Conservation (phyloP, 2,797 vertebrate genomes). For the Coregonus sp. region DNA sequence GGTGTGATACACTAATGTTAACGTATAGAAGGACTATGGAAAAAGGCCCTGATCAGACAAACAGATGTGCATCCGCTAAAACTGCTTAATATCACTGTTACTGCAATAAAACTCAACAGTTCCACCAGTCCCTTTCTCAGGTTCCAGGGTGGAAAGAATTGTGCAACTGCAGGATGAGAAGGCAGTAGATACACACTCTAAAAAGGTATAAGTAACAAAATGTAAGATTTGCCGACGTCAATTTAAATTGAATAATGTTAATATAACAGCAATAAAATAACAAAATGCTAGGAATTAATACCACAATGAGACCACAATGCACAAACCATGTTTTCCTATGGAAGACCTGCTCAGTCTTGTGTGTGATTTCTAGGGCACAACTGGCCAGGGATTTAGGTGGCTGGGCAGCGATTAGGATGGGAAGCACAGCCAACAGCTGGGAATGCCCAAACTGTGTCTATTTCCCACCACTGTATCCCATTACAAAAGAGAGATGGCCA, state of each 20-base stretch:
- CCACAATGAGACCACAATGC: background rate
- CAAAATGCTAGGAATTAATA: background rate
- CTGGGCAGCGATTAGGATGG: slow-evolving; percentile 42
- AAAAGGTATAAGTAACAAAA: too few species aligned
- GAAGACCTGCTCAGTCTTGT: slow-evolving; percentile 18
- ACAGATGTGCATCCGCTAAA: slow-evolving; percentile 71
- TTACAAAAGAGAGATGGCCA: slow-evolving; percentile 58
- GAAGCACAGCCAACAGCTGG: slow-evolving; percentile 65
- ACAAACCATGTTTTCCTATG: background rate
- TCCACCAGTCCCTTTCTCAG: slow-evolving; percentile 39
- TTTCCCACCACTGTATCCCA: slow-evolving; percentile 58
- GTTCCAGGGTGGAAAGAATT: slow-evolving; percentile 63
- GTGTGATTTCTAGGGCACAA: slow-evolving; percentile 45
- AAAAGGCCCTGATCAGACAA: slow-evolving; percentile 68
- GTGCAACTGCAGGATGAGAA: slow-evolving; percentile 66
- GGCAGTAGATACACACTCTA: slow-evolving; percentile 21
- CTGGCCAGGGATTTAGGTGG: slow-evolving; percentile 39
- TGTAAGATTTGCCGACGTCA: too few species aligned
- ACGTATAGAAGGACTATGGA: slow-evolving; percentile 57
- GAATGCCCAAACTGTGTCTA: slow-evolving; percentile 49
- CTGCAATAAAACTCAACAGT: slow-evolving; percentile 71
- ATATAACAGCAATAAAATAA: background rate
- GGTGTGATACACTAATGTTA: slow-evolving; percentile 57
- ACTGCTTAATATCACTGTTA: slow-evolving; percentile 69
- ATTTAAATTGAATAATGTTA: background rate